Percentiles rank a stretch among this genome's conserved stretches.
phyloP scores from a whole-genome alignment of 2,797 vertebrate species.

The Apogon talboti region DNA sequence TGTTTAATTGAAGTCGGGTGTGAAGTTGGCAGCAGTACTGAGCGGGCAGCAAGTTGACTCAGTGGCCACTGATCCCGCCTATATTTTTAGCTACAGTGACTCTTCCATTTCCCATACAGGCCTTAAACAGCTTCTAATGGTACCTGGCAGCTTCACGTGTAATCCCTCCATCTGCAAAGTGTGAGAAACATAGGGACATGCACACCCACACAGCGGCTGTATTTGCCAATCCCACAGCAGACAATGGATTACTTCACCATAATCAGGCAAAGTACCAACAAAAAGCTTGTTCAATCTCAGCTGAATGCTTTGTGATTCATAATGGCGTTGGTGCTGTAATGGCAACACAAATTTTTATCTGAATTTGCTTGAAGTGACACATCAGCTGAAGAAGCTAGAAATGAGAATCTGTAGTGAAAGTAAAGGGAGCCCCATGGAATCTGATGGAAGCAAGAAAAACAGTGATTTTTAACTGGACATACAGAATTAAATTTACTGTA shows the following conservation, averaged over 20 bases:
- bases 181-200: slow-evolving; percentile 53
- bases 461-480: neutral
- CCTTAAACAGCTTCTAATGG: slow-evolving; percentile 55
- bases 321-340: slow-evolving; percentile 18
- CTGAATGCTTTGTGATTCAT: slow-evolving; percentile 34
- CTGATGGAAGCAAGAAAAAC: neutral
- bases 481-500: neutral
- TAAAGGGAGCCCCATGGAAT: neutral
- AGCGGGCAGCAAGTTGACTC: slow-evolving; percentile 37
- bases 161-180: slow-evolving; percentile 73
- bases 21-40: slow-evolving; percentile 30
- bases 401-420: neutral
- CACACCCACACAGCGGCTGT: slow-evolving; percentile 55
- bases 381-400: neutral
- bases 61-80: slow-evolving; percentile 59
- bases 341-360: slow-evolving; percentile 1
- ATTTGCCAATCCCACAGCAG: slow-evolving; percentile 54
- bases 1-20: slow-evolving; percentile 10
- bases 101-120: slow-evolving; percentile 45
- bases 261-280: slow-evolving; percentile 64
- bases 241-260: slow-evolving; percentile 68
- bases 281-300: slow-evolving; percentile 33
- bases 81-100: slow-evolving; percentile 62
- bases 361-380: neutral
- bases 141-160: slow-evolving; percentile 64